phyloP scores from a whole-genome alignment of 2,888 invertebrate genomes.

The Pantelozetes paolii region DNA sequence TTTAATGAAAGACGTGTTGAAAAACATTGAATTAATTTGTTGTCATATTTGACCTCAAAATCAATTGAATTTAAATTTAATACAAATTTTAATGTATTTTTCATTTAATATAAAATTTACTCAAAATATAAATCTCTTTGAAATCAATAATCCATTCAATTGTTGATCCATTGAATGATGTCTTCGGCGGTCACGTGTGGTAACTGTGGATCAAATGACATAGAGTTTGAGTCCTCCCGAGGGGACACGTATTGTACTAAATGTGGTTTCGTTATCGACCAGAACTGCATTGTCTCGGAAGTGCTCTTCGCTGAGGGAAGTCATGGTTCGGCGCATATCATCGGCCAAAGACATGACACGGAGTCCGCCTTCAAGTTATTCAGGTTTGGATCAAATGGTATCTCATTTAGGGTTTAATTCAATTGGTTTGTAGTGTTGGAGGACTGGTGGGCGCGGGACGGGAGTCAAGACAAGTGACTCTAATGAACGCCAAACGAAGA shows the following conservation, averaged over 20 bases:
- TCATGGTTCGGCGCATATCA: constrained; percentile 66
- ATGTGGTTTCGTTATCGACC: constrained; percentile 93
- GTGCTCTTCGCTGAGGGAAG: constrained; percentile 91
- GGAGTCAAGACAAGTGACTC: constrained; percentile 49
- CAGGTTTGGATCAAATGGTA: constrained; percentile 7
- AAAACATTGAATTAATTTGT: too few species aligned
- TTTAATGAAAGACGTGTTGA: too few species aligned
- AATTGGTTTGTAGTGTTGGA: constrained; percentile 5
- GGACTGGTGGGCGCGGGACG: constrained; percentile 47
- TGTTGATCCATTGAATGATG: neutral
- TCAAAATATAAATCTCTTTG: too few species aligned
- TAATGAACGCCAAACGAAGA: constrained; percentile 60
- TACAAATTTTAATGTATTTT: too few species aligned
- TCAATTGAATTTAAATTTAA: too few species aligned
- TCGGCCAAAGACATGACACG: constrained; percentile 85
- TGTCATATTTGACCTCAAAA: too few species aligned
- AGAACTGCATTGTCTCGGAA: constrained; percentile 92
- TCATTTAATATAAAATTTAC: too few species aligned
- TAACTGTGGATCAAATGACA: constrained; percentile 64
- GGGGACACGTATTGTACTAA: constrained; percentile 94
- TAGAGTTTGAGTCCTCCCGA: constrained; percentile 87
- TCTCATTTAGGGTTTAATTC: too few species aligned
- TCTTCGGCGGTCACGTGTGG: constrained; percentile 49
- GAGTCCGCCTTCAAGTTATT: constrained; percentile 51
- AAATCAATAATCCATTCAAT: too few species aligned